Base-by-base conservation (phyloP, 2,888 invertebrate species). In the Herminia tarsipennalis region DNA sequence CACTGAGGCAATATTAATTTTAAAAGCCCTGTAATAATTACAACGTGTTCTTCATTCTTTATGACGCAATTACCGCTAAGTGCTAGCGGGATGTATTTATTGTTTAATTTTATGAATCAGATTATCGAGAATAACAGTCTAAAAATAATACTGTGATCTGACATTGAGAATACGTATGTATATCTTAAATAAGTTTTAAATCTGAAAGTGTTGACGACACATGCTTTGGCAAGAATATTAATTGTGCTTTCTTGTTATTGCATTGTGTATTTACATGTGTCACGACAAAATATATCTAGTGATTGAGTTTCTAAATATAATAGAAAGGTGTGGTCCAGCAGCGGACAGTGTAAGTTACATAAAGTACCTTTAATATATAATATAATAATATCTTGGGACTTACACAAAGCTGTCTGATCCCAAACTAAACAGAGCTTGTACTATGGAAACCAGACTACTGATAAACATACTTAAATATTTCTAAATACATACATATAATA, bases 21-120 rank as follows among this genome's bases (percentile, higher is more conserved):
- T n/a, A n/a, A n/a, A n/a, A n/a, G n/a, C n/a, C n/a, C n/a, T 1
- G 8, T 6, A 13, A 63, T 46, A 39, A 49, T 60, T 41, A 48
- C 16, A 39, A 6, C 30, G 27, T 24, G 34, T 14, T 30, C 28
- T 48, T 43, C 28, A 55, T 61, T 43, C 28, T 56, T 61, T 58
- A 70, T 54, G 46, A 66, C 63, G 70, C 56, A 70, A 74, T 76
- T 62, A 70, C 42, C 56, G 18, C 24, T 54, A 63, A 73, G 65
- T 65, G 66, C 57, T 60, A 18, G 41, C 38, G 32, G 29, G 25
- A 48, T 55, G 48, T 52, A 27, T 52, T 57, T 67, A 56, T 59
- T 63, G 56, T 60, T 66, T 68, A 49, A 21, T 66, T 62, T 63
- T 64, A 69, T 79, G 75, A 78, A 75, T 78, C 76, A 76, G 48